These are phyloP conservation scores for Bibio marci DNA, from an alignment of 2,888 invertebrate genomes.

Conservation along the genomic window DNA sequence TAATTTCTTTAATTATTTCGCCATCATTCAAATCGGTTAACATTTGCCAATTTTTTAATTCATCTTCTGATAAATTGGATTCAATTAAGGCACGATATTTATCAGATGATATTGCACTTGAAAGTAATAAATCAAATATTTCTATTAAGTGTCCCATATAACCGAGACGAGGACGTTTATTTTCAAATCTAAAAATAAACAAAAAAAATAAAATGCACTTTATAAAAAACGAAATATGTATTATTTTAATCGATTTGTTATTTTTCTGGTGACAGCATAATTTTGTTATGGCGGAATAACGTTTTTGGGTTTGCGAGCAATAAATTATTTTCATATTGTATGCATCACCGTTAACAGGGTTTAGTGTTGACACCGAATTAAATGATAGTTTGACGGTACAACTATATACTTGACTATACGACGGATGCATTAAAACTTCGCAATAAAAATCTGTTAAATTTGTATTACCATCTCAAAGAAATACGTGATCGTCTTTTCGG, in stretches of 20 bases:
- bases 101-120: constrained; percentile 27
- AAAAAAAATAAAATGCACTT: constrained; percentile 1
- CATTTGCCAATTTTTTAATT: constrained; percentile 23
- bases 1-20: not conserved
- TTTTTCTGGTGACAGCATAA: too few relatives aligned
- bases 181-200: not conserved
- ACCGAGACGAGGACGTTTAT: constrained; percentile 37
- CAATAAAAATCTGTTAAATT: too few relatives aligned
- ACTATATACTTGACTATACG: too few relatives aligned
- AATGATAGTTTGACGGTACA: too few relatives aligned
- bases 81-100: constrained; percentile 36
- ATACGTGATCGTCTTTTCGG: too few relatives aligned
- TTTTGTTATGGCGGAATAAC: too few relatives aligned
- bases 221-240: not conserved
- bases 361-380: too few relatives aligned
- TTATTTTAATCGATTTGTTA: not conserved
- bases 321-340: too few relatives aligned
- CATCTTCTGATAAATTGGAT: constrained; percentile 33
- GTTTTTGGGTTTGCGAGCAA: too few relatives aligned
- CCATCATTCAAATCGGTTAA: not conserved
- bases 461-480: too few relatives aligned
- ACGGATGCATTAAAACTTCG: too few relatives aligned
- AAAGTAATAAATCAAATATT: constrained; percentile 38
- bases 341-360: too few relatives aligned
- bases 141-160: constrained; percentile 50